Evolutionary conservation across 2,113 vertebrate genomes (phyloP).

Genomic region (Brienomyrus brachyistius): DNA sequence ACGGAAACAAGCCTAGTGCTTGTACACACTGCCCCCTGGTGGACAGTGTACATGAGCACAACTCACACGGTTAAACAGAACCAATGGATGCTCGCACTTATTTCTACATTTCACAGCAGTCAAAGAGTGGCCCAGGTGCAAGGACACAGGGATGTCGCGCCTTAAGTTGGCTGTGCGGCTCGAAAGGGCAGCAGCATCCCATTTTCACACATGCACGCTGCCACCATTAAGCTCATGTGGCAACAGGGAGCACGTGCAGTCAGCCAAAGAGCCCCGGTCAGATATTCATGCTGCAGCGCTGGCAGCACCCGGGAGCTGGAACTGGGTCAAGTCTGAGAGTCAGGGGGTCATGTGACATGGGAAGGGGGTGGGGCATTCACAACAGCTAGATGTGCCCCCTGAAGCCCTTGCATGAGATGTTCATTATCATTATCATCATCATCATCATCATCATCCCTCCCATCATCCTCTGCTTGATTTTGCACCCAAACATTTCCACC

Average conservation of each 20-base stretch:
- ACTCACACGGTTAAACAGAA: neutral
- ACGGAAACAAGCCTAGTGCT: neutral
- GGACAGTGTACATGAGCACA: neutral
- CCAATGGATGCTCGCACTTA: neutral
- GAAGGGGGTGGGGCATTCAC: neutral
- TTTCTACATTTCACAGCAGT: neutral
- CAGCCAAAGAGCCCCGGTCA: neutral
- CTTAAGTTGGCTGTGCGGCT: neutral
- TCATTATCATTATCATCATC: neutral
- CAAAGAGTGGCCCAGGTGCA: neutral
- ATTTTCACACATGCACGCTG: slow-evolving; percentile 23
- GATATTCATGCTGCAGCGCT: neutral
- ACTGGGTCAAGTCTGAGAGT: neutral
- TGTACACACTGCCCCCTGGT: neutral
- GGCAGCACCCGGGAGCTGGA: neutral
- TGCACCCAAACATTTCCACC: neutral
- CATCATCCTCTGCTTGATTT: neutral
- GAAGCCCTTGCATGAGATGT: neutral
- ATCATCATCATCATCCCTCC: neutral
- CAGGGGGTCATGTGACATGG: neutral
- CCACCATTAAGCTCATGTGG: neutral
- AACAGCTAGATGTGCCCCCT: neutral
- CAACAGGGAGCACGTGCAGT: slow-evolving; percentile 10
- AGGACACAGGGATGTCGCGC: neutral
- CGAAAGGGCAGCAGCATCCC: neutral